These are phyloP conservation scores for Carassius auratus DNA, from an alignment of 2,113 vertebrate species.

Conservation along the genomic window DNA sequence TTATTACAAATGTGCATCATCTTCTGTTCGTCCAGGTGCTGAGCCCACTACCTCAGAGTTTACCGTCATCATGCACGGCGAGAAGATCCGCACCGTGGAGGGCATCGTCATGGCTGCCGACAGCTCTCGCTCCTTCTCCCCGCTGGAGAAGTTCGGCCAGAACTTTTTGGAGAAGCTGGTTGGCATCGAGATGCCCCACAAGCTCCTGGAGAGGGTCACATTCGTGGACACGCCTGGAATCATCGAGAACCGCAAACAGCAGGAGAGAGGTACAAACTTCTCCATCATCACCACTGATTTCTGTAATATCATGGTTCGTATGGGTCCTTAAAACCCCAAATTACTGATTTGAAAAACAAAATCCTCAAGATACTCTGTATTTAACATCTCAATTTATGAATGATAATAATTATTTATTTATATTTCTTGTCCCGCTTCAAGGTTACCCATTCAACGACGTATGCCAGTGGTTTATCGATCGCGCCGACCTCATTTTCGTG, in stretches of 20 bases:
- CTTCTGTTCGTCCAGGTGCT: conserved; percentile 79
- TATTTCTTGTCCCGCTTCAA: conserved; percentile 55
- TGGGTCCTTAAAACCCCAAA: background rate
- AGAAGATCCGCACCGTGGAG: conserved; percentile 95
- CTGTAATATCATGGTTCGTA: background rate
- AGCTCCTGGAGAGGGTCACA: conserved; percentile 93
- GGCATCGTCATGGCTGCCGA: conserved; percentile 99
- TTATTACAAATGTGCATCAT: background rate
- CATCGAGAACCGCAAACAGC: conserved; percentile 98
- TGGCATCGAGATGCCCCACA: conserved; percentile 96
- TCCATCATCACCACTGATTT: background rate
- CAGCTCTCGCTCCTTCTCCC: conserved; percentile 92
- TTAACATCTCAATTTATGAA: background rate
- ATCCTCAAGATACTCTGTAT: background rate
- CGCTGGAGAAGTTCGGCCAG: conserved; percentile 97
- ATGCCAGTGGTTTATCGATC: conserved; percentile 99
- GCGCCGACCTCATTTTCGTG: conserved; percentile 96
- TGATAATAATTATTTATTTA: background rate
- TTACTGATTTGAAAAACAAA: background rate
- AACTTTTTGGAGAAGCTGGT: conserved; percentile 97
- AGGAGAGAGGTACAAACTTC: conserved; percentile 87
- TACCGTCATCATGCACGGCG: conserved; percentile 96
- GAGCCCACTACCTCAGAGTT: conserved; percentile 98
- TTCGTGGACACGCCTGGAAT: conserved; percentile 97
- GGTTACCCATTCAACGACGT: conserved; percentile 98